These are phyloP conservation scores for Alces alces DNA, from an alignment of 2,113 vertebrate genomes.

Conservation along the genomic window DNA sequence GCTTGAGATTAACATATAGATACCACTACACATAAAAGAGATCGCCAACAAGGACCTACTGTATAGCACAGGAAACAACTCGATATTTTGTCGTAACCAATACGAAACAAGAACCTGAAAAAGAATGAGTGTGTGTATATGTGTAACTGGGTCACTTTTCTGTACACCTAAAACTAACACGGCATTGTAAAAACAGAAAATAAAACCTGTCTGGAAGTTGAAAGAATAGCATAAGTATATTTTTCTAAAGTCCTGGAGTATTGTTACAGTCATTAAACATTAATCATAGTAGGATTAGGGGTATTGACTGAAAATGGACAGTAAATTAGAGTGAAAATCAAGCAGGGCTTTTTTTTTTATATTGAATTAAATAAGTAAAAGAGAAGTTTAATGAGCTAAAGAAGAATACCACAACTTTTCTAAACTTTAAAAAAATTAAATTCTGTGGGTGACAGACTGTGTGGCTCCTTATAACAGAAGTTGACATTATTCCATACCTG, in stretches of 20 bases:
- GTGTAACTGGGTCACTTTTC: rapidly evolving
- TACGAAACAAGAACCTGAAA: background rate
- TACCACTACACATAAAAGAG: rapidly evolving
- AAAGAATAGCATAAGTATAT: background rate
- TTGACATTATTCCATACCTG: background rate
- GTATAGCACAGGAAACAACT: background rate
- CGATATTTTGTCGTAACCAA: background rate
- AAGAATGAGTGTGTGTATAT: rapidly evolving
- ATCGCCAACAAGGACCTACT: background rate
- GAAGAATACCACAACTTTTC: background rate
- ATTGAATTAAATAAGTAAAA: constrained; percentile 54
- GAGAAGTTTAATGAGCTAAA: background rate
- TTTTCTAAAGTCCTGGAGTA: background rate
- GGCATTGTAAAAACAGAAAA: background rate
- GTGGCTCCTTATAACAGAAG: background rate
- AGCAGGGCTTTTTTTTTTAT: constrained; percentile 23
- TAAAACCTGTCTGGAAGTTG: background rate
- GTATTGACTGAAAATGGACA: constrained; percentile 2
- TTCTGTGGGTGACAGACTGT: background rate
- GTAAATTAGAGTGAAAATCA: constrained; percentile 52
- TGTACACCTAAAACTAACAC: background rate
- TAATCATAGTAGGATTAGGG: background rate
- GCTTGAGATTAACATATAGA: rapidly evolving
- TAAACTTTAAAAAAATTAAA: background rate
- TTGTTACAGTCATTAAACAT: background rate